Base-by-base conservation (phyloP, 2,113 vertebrate genomes). In the Hippopotamus amphibius region DNA sequence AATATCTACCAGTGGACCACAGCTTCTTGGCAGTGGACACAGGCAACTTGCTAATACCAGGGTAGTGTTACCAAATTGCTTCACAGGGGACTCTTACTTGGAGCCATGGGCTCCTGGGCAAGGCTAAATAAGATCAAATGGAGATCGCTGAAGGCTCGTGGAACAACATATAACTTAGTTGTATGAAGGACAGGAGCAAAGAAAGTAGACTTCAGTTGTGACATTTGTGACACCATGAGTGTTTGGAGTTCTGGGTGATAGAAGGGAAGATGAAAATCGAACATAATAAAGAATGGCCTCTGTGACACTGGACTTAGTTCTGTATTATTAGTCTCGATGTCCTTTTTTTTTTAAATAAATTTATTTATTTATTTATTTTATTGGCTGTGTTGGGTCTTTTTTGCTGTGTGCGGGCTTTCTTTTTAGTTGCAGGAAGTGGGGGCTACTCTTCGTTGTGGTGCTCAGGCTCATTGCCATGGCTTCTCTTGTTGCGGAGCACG, bases 1-100 rank as follows among this genome's bases (percentile, higher is more conserved):
- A 98, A 97, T 96, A 80, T 94, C 92, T 80, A 94, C 96, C 90
- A 97, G 61, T 3, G 0, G 79, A 95, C 92, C 83, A 90, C 0
- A 66, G 83, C 94, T 7, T 96, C 81, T 68, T 98, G 96, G 96
- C 93, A 96, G 26, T 93, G 61, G 82, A 79, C 69, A 96, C 93
- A 81, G 96, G 95, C 97, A 97, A 22, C 95, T 97, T 98, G 95
- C 95, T 98, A 97, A 96, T 97, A 97, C 79, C 95, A 95, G 93
- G 94, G 90, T 98, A 98, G 77, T 95, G 63, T 98, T 98, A 98
- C 98, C 66, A 97, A 83, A 98, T 98, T 96, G 95, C 97, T 98
- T 98, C 96, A 97, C 84, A 95, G 48, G 93, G 93, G 97, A 93
- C 69, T 95, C 92, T 97, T 94, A 59, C 86, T 95, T 84, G 65